Conservation (phyloP, 2,888 invertebrate species). For the Syrphus vitripennis region DNA sequence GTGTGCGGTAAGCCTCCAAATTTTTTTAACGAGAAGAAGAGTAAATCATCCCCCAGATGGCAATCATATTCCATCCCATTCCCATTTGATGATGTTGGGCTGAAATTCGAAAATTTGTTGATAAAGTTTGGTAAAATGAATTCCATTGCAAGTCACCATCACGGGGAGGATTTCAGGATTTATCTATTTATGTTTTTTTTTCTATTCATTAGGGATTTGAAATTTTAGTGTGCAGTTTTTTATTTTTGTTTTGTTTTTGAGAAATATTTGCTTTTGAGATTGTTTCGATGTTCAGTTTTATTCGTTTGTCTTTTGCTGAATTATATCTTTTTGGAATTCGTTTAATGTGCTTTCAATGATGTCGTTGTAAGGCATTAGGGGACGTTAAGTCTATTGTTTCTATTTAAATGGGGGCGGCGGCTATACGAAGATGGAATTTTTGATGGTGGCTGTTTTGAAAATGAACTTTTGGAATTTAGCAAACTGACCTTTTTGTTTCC, state of each 20-base stretch:
- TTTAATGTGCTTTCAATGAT: conserved; percentile 64
- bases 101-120: conserved; percentile 49
- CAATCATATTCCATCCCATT: no score
- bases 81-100: background rate
- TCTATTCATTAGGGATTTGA: background rate
- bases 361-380: conserved; percentile 12
- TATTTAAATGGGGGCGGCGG: background rate
- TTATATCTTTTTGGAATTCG: conserved; percentile 35
- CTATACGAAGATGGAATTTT: background rate
- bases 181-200: background rate
- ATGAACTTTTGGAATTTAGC: background rate
- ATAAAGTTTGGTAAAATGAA: conserved; percentile 57
- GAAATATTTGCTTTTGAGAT: conserved; percentile 56
- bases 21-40: conserved; percentile 38
- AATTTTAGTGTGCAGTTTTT: conserved; percentile 35
- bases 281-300: conserved; percentile 26
- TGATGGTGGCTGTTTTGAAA: background rate
- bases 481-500: no score
- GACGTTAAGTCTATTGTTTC: background rate
- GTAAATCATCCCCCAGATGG: background rate
- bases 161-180: background rate
- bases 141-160: conserved; percentile 1
- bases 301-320: background rate
- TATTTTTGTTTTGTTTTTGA: no score
- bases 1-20: conserved; percentile 23